Base-by-base conservation (phyloP, 2,797 vertebrate genomes). In the Pseudomugil tenellus region DNA sequence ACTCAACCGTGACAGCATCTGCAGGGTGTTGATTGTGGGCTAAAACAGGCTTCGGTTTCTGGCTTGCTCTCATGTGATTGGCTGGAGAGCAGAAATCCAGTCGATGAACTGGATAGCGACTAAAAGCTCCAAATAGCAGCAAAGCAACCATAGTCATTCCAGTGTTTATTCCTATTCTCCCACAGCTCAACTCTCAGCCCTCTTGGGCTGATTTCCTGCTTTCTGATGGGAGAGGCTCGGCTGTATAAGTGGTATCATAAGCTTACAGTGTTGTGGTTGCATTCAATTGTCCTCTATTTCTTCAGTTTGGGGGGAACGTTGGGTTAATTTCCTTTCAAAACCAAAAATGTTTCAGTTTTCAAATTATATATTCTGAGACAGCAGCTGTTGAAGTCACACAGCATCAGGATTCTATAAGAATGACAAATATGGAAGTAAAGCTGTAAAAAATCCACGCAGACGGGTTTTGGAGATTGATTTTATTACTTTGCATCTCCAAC, bases 1-100 rank as follows among this genome's bases (percentile, higher is more conserved):
- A 65, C 78, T 82, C 77, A 60, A 58, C 77, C 79, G 76, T 70
- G 79, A 83, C 85, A 87, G 79, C 81, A 83, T 91, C 92, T 81
- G 89, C 46, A 73, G 92, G 89, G 90, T 87, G 91, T 94, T 95
- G 94, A 95, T 96, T 95, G 90, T 83, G 61, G 73, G 81, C 78
- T 86, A 91, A 92, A 93, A 89, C 80, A 71, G 82, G 91, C 87
- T 87, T 63, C 65, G 43, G 90, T 80, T 84, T 76, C 64, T 32
- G 35, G 31, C 76, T 81, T 26, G 59, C 81, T 82, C 34, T 62
- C 77, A 39, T 76, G 64, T 80, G 79, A 92, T 89, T 81, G 79
- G 87, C 86, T 83, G 79, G 66, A 60, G 32, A 77, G 63, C 43
- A 69, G 76, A 84, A 83, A 86, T 83, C 83, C 90, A 91, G 91